These are phyloP conservation scores for Anguilla marmorata DNA, from an alignment of 2,797 vertebrate species.

Conservation along the genomic window DNA sequence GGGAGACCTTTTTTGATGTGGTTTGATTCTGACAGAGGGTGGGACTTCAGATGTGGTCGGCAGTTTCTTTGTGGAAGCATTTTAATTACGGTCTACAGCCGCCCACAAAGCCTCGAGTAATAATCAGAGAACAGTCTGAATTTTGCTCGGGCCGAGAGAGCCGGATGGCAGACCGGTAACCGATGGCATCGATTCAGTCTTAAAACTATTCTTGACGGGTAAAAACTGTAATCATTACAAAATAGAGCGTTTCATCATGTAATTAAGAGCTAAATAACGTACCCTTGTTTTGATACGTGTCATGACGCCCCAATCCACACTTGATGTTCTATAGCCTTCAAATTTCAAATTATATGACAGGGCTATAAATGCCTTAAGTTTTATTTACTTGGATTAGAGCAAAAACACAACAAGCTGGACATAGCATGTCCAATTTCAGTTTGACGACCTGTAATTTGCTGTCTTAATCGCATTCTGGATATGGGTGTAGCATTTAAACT, in stretches of 20 bases:
- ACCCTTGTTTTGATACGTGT: constrained; percentile 23
- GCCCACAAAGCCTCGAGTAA: constrained; percentile 79
- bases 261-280: constrained; percentile 19
- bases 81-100: constrained; percentile 81
- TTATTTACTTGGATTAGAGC: constrained; percentile 3
- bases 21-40: constrained; percentile 77
- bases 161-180: neutral
- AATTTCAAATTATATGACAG: constrained; percentile 18
- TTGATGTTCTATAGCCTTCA: constrained; percentile 6
- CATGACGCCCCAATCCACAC: neutral
- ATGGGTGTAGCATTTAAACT: neutral
- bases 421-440: neutral
- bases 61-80: constrained; percentile 83
- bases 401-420: neutral
- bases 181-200: constrained; percentile 23
- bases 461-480: constrained; percentile 8
- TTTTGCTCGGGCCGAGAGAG: constrained; percentile 41
- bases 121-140: constrained; percentile 68
- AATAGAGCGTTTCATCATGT: constrained; percentile 16
- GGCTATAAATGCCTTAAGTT: neutral
- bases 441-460: neutral
- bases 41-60: constrained; percentile 84
- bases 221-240: constrained; percentile 21
- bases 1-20: constrained; percentile 81
- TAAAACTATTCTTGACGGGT: constrained; percentile 21